A percentile compares a stretch with the other conserved stretches of the same genome.
phyloP scores from a whole-genome alignment of 2,797 vertebrate species.

The Rhabdophis nuchalis region DNA sequence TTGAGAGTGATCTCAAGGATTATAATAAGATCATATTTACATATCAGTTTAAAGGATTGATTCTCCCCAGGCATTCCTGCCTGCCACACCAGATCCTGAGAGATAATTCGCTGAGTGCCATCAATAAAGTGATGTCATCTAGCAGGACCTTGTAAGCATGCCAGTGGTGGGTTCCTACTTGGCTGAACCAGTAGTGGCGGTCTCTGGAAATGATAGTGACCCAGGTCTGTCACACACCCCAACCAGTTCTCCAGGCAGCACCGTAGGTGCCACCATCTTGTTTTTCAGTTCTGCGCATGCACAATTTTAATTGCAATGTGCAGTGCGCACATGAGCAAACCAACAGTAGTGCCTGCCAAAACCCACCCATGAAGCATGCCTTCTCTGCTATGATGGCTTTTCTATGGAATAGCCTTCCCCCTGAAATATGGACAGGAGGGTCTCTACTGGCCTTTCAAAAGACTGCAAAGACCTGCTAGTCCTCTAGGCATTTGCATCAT shows the following conservation, averaged over 20 bases:
- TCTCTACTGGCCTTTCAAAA: not conserved
- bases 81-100: not conserved
- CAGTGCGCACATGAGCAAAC: too few species aligned
- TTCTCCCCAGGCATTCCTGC: not conserved
- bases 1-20: not conserved
- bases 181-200: too few species aligned
- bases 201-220: too few species aligned
- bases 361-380: not conserved
- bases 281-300: too few species aligned
- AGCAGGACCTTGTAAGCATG: not conserved
- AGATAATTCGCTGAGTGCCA: not conserved
- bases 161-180: too few species aligned
- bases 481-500: not conserved
- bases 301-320: too few species aligned
- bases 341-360: too few species aligned
- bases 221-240: too few species aligned
- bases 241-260: too few species aligned
- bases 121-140: not conserved
- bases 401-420: not conserved
- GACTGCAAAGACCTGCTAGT: not conserved
- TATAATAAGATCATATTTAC: not conserved
- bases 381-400: not conserved
- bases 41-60: not conserved
- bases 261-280: too few species aligned
- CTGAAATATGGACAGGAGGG: not conserved